Percentiles rank a stretch among this genome's conserved stretches.
Conservation (phyloP, 2,113 vertebrate genomes). For the Carlito syrichta region DNA sequence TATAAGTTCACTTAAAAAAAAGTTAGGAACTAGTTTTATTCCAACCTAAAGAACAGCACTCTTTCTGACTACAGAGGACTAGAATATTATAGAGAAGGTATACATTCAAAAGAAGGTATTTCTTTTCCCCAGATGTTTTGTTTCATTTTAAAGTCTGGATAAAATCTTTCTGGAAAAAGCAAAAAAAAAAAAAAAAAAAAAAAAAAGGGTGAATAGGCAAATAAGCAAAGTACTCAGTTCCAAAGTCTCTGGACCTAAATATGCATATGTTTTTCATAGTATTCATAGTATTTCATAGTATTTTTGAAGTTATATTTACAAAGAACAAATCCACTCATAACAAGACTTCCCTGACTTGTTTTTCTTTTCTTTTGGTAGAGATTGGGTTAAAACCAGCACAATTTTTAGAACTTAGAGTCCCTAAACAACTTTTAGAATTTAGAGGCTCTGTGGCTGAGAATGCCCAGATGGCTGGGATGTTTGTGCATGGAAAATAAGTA, state of each 20-base stretch:
- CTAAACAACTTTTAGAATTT: neutral
- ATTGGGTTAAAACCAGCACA: neutral
- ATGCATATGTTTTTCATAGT: neutral
- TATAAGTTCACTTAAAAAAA: slow-evolving; percentile 46
- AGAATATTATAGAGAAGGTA: slow-evolving; percentile 9
- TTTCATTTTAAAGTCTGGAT: neutral
- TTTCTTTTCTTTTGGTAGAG: neutral
- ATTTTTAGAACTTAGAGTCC: neutral
- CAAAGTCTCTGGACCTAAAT: neutral
- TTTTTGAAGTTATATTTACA: slow-evolving; percentile 31
- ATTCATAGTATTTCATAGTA: neutral
- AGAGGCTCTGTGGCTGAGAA: neutral
- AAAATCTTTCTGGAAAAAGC: neutral
- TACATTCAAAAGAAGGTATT: neutral
- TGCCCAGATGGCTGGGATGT: neutral
- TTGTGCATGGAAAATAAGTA: neutral
- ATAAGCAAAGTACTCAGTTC: neutral
- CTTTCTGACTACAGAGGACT: neutral
- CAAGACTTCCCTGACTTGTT: neutral
- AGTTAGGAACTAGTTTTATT: slow-evolving; percentile 7
- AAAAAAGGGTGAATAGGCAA: neutral
- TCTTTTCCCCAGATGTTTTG: neutral
- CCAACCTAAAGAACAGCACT: slow-evolving; percentile 18
- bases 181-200: no score
- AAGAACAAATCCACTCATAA: neutral